phyloP scores from a whole-genome alignment of 2,888 invertebrate genomes.

The Luffia ferchaultella region DNA sequence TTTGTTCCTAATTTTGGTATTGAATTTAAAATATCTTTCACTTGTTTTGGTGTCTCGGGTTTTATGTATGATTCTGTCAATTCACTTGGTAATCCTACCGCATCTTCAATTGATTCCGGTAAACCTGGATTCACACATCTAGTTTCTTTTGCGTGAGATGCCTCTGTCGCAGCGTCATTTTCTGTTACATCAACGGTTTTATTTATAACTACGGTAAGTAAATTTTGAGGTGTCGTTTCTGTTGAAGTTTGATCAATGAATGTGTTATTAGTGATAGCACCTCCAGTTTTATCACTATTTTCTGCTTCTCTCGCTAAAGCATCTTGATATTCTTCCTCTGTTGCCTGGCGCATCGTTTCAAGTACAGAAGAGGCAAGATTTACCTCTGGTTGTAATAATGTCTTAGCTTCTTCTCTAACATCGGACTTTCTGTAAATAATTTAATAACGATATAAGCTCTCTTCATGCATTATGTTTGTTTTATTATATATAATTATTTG shows the following conservation, averaged over 20 bases:
- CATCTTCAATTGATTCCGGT: not conserved
- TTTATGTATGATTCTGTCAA: slow-evolving; percentile 16
- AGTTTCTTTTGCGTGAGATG: not conserved
- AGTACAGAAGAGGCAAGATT: slow-evolving; percentile 48
- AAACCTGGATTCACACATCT: not conserved
- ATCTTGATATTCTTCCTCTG: slow-evolving; percentile 46
- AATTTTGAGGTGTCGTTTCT: no score
- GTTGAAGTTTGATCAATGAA: no score
- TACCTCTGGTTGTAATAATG: slow-evolving; percentile 48
- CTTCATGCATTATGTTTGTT: no score
- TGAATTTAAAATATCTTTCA: slow-evolving; percentile 9
- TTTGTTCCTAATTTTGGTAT: not conserved
- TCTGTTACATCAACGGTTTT: no score
- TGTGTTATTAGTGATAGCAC: no score
- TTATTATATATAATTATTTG: no score
- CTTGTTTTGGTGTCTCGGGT: slow-evolving; percentile 22
- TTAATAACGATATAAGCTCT: not conserved
- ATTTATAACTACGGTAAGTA: no score
- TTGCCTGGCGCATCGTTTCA: slow-evolving; percentile 43
- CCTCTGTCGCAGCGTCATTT: no score
- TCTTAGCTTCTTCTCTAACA: slow-evolving; percentile 33
- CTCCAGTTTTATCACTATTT: no score
- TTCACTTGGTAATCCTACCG: not conserved
- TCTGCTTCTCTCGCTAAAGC: slow-evolving; percentile 44
- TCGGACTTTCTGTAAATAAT: slow-evolving; percentile 24